Evolutionary conservation across 2,113 vertebrate species (phyloP).

Genomic region (Strix uralensis): DNA sequence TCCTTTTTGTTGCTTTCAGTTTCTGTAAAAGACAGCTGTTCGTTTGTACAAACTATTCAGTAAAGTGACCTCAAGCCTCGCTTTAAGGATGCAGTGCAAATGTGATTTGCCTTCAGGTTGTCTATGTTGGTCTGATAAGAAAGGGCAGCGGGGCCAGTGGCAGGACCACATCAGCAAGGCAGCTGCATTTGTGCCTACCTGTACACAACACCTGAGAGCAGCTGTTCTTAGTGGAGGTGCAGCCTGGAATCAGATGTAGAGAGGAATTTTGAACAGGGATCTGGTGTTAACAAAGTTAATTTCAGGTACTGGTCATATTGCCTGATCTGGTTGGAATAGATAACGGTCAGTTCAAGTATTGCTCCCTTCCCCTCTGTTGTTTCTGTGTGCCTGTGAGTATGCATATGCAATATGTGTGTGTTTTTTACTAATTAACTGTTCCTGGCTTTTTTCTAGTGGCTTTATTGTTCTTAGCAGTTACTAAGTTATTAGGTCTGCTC

Average conservation of each 20-base stretch:
- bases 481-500: not conserved
- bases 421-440: not conserved
- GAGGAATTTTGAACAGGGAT: not conserved
- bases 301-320: not conserved
- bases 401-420: no score
- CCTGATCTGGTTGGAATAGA: not conserved
- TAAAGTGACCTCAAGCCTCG: not conserved
- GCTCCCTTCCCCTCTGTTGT: not conserved
- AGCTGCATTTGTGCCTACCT: not conserved
- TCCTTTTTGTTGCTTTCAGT: not conserved
- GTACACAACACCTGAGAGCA: not conserved
- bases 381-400: not conserved
- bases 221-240: not conserved
- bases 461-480: not conserved
- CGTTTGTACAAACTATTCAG: not conserved
- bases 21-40: not conserved
- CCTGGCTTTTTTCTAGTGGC: not conserved
- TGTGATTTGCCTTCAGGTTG: not conserved
- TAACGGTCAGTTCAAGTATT: not conserved
- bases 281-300: not conserved
- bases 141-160: not conserved
- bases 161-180: not conserved
- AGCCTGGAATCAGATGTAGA: not conserved
- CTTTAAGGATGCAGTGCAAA: not conserved
- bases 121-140: not conserved